Evolutionary conservation across 2,113 vertebrate genomes (phyloP).

Genomic region (Nanorana parkeri): DNA sequence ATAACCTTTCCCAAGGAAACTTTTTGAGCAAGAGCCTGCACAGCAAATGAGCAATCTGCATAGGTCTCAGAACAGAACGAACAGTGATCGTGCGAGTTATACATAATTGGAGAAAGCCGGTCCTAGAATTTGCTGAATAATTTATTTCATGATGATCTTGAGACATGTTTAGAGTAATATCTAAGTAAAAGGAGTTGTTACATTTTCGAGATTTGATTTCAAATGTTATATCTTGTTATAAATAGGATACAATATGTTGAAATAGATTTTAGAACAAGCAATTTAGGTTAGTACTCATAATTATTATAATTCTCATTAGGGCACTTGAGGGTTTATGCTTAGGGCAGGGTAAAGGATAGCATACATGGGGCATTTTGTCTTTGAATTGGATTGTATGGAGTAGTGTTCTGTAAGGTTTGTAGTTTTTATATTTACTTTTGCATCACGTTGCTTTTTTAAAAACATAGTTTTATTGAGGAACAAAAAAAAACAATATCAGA

Average conservation of each 20-base stretch:
- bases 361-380: too few relatives aligned
- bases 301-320: too few relatives aligned
- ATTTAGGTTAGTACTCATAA: too few relatives aligned
- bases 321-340: too few relatives aligned
- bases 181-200: background rate
- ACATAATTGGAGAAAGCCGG: background rate
- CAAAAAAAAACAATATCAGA: too few relatives aligned
- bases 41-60: background rate
- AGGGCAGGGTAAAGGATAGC: too few relatives aligned
- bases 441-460: too few relatives aligned
- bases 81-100: background rate
- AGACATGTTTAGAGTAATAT: background rate
- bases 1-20: slow-evolving; percentile 38
- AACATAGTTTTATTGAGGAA: too few relatives aligned
- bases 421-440: too few relatives aligned
- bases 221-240: background rate
- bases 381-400: too few relatives aligned
- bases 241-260: background rate
- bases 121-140: background rate
- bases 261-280: background rate
- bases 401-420: too few relatives aligned
- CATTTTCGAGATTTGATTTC: background rate
- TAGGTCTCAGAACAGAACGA: background rate
- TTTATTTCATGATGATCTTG: background rate
- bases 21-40: slow-evolving; percentile 5